Conservation (phyloP, 1,140 invertebrate species). For the Arion vulgaris region DNA sequence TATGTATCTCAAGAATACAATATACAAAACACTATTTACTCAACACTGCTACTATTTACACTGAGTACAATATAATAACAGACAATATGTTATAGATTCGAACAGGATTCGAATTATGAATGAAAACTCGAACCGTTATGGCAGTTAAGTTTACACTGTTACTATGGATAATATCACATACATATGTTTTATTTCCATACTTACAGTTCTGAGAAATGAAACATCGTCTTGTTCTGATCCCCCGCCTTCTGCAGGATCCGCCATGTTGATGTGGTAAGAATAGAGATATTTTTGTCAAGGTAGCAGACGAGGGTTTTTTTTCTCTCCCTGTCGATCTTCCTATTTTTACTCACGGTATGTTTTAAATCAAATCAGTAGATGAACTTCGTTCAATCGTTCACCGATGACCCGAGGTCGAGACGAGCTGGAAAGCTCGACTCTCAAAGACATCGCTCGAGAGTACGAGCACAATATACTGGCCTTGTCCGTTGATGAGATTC, state of each 20-base stretch:
- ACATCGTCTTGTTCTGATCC: conserved; percentile 64
- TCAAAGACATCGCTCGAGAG: not conserved
- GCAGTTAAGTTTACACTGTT: not conserved
- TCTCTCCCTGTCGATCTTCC: not conserved
- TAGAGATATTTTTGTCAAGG: not conserved
- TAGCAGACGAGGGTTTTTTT: conserved; percentile 2
- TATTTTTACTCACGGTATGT: not conserved
- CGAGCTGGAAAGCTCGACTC: not conserved
- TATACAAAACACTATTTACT: too few species aligned
- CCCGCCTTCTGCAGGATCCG: conserved; percentile 57
- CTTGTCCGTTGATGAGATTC: not conserved
- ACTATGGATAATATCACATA: not conserved
- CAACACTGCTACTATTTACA: too few species aligned
- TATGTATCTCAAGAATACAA: too few species aligned
- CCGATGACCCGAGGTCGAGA: not conserved
- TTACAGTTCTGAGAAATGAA: conserved; percentile 62
- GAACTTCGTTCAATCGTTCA: not conserved
- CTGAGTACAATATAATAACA: too few species aligned
- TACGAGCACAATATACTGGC: not conserved
- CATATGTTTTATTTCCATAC: conserved; percentile 21
- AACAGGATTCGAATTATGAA: too few species aligned
- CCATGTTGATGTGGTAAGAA: conserved; percentile 48
- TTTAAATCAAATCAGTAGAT: conserved; percentile 13
- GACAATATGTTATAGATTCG: too few species aligned
- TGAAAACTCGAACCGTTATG: too few species aligned